A percentile compares a stretch with the other conserved stretches of the same genome.
Conservation (phyloP, 1,140 invertebrate genomes). For the Drosophila jambulina region DNA sequence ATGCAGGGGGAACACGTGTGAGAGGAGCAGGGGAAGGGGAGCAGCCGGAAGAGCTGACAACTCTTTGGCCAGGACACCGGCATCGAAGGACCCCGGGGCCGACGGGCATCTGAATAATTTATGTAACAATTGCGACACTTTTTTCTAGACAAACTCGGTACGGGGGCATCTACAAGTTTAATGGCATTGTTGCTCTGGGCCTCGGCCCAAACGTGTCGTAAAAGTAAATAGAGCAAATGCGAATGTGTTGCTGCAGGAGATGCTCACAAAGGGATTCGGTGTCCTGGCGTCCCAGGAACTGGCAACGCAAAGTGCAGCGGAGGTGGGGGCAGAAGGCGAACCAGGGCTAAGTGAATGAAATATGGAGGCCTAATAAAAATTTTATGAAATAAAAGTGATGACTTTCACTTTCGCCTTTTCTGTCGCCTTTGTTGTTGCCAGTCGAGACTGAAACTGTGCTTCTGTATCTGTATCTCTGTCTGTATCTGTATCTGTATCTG, state of each 20-base stretch:
- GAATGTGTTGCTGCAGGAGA: slow-evolving; percentile 26
- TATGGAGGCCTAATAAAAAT: slow-evolving; percentile 80
- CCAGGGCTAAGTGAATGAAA: slow-evolving; percentile 76
- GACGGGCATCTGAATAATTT: slow-evolving; percentile 74
- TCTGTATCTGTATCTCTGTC: background rate
- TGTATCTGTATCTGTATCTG: background rate
- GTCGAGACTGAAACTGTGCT: background rate
- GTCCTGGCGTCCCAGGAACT: background rate
- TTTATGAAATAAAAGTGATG: slow-evolving; percentile 83
- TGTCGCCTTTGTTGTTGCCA: slow-evolving; percentile 11
- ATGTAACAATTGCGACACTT: slow-evolving; percentile 82
- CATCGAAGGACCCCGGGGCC: slow-evolving; percentile 35
- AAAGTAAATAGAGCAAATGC: slow-evolving; percentile 78
- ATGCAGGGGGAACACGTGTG: slow-evolving; percentile 42
- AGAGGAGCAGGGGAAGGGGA: background rate
- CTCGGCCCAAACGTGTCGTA: slow-evolving; percentile 69
- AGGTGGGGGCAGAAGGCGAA: background rate
- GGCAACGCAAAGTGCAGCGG: slow-evolving; percentile 1
- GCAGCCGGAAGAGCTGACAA: slow-evolving; percentile 35
- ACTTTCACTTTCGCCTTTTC: slow-evolving; percentile 69
- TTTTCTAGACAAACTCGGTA: slow-evolving; percentile 38
- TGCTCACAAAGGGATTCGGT: slow-evolving; percentile 15
- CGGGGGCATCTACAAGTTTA: slow-evolving; percentile 67
- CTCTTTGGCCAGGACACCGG: slow-evolving; percentile 57
- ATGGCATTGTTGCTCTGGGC: slow-evolving; percentile 77